phyloP scores from a whole-genome alignment of 1,140 invertebrate species.

The Drosophila jambulina region DNA sequence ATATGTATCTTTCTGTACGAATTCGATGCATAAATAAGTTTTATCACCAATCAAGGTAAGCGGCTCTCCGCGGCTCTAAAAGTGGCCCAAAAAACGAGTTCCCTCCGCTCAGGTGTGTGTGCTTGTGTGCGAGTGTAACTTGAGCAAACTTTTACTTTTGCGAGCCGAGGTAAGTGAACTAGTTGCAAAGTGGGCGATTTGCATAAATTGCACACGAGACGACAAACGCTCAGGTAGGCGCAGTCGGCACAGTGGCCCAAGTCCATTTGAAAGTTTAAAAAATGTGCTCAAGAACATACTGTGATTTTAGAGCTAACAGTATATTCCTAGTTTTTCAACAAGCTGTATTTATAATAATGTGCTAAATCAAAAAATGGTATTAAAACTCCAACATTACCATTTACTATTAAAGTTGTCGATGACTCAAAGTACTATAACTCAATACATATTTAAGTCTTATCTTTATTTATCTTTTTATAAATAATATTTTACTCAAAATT shows the following conservation, averaged over 20 bases:
- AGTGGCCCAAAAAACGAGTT: conserved; percentile 70
- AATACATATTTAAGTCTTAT: background rate
- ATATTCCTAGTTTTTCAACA: no score
- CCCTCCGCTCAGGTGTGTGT: conserved; percentile 24
- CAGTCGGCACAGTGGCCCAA: conserved; percentile 26
- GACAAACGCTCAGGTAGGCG: conserved; percentile 36
- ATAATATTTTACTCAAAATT: conserved; percentile 13
- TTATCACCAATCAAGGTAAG: conserved; percentile 80
- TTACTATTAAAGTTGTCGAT: background rate
- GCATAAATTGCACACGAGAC: conserved; percentile 68
- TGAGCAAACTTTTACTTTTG: conserved; percentile 78
- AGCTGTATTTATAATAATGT: background rate
- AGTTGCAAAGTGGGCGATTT: conserved; percentile 77
- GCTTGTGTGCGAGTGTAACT: conserved; percentile 42
- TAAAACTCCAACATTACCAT: background rate
- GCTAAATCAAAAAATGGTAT: background rate
- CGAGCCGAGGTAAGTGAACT: conserved; percentile 73
- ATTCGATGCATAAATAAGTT: conserved; percentile 77
- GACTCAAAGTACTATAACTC: background rate
- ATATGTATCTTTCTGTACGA: conserved; percentile 43
- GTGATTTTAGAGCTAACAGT: background rate
- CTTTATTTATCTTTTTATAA: background rate
- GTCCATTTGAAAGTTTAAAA: background rate
- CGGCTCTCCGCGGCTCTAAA: conserved; percentile 55
- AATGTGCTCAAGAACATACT: background rate